Percentiles rank a stretch among this genome's conserved stretches.
Evolutionary conservation across 2,888 invertebrate genomes (phyloP).

Genomic region (Seladonia tumulorum): DNA sequence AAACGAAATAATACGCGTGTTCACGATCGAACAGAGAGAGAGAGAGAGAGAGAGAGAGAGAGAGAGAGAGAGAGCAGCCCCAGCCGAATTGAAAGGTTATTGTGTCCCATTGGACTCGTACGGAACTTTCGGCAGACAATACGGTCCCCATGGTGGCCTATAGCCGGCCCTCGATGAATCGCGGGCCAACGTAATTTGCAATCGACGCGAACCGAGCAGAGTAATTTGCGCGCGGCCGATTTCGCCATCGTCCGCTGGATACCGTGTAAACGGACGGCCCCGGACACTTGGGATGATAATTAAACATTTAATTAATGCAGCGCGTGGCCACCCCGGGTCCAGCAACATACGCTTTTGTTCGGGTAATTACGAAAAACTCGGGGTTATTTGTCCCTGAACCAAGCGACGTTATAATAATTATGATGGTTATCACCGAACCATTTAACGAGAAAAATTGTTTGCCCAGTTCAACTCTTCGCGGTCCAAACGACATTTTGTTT

Average conservation of each 20-base stretch:
- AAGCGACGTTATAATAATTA: not conserved
- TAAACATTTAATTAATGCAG: conserved; percentile 60
- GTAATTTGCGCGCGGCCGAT: conserved; percentile 23
- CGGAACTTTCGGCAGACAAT: conserved; percentile 1
- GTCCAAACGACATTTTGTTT: too few relatives aligned
- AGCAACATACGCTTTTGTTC: conserved; percentile 29
- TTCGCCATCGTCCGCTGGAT: conserved; percentile 2
- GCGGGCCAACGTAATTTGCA: not conserved
- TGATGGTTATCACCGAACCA: not conserved
- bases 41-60: not conserved
- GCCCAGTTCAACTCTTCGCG: too few relatives aligned
- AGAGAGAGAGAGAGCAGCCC: too few relatives aligned
- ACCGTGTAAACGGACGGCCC: conserved; percentile 40
- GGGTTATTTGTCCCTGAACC: conserved; percentile 1
- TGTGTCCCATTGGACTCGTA: conserved; percentile 7
- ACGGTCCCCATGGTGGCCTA: not conserved
- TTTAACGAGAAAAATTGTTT: too few relatives aligned
- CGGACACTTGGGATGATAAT: conserved; percentile 42
- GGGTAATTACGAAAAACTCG: conserved; percentile 43
- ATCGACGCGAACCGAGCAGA: conserved; percentile 2
- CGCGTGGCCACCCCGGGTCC: not conserved
- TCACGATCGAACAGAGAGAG: conserved; percentile 1
- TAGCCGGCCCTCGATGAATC: not conserved
- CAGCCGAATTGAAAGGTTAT: conserved; percentile 37
- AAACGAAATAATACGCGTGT: conserved; percentile 42